phyloP scores from a whole-genome alignment of 2,113 vertebrate species.

The Notarius quadriscutis region DNA sequence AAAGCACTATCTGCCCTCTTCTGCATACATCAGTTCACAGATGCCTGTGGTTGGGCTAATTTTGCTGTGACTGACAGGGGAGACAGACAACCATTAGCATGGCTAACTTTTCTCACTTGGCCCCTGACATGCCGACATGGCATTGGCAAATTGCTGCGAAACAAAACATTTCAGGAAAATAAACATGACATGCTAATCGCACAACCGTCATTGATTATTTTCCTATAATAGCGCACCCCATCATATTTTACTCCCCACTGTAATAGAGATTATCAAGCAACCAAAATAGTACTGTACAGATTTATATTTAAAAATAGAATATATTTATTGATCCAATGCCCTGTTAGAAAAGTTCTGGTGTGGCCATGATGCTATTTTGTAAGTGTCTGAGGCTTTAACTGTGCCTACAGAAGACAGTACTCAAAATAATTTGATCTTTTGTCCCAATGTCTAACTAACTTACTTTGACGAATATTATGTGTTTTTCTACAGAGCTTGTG shows the following conservation, averaged over 20 bases:
- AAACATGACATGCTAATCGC: no score
- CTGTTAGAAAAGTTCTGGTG: not conserved
- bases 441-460: not conserved
- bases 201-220: not conserved
- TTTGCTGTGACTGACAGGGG: not conserved
- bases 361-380: slow-evolving; percentile 4
- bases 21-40: not conserved
- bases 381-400: not conserved
- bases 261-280: not conserved
- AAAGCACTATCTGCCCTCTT: not conserved
- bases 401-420: not conserved
- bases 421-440: not conserved
- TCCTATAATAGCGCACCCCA: not conserved
- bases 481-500: slow-evolving; percentile 83
- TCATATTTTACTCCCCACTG: not conserved
- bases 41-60: not conserved
- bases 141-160: not conserved
- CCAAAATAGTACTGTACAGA: not conserved
- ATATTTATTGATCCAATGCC: not conserved
- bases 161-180: no score
- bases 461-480: not conserved
- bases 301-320: not conserved
- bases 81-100: not conserved
- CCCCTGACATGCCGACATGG: not conserved
- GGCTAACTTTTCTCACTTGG: not conserved